A percentile compares a stretch with the other conserved stretches of the same genome.
Evolutionary conservation across 2,113 vertebrate species (phyloP).

Genomic region (Sander vitreus): DNA sequence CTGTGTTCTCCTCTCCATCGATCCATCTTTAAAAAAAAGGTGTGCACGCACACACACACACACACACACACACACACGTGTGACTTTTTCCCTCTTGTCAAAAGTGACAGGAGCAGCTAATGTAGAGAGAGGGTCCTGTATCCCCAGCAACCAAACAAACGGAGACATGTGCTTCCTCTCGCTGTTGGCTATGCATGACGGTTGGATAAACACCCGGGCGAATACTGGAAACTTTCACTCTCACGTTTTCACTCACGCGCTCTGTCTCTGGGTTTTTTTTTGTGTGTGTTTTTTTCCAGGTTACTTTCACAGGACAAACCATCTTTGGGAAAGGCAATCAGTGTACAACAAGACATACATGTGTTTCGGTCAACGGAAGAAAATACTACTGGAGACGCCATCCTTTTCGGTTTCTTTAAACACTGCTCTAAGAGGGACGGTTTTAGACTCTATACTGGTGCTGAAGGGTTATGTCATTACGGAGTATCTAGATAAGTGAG

Average conservation of each 20-base stretch:
- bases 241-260: slow-evolving; percentile 66
- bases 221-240: slow-evolving; percentile 78
- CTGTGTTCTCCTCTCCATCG: slow-evolving; percentile 33
- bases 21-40: slow-evolving; percentile 21
- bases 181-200: slow-evolving; percentile 63
- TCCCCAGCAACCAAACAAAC: slow-evolving; percentile 83
- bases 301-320: slow-evolving; percentile 63
- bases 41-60: background rate
- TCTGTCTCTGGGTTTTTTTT: slow-evolving; percentile 49
- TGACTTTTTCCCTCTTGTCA: slow-evolving; percentile 58
- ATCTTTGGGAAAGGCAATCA: slow-evolving; percentile 73
- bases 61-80: background rate
- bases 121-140: slow-evolving; percentile 60
- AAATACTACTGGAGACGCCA: slow-evolving; percentile 55
- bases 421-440: slow-evolving; percentile 40
- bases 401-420: slow-evolving; percentile 39
- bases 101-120: slow-evolving; percentile 61
- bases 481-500: slow-evolving; percentile 50
- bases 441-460: slow-evolving; percentile 56
- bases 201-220: slow-evolving; percentile 71
- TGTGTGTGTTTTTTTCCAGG: slow-evolving; percentile 36
- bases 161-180: slow-evolving; percentile 80
- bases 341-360: slow-evolving; percentile 70
- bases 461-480: slow-evolving; percentile 58
- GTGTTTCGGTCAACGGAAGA: slow-evolving; percentile 68